A percentile compares a stretch with the other conserved stretches of the same genome.
These are phyloP conservation scores for Triplophysa tibetana DNA, from an alignment of 2,113 vertebrate genomes.

Conservation along the genomic window DNA sequence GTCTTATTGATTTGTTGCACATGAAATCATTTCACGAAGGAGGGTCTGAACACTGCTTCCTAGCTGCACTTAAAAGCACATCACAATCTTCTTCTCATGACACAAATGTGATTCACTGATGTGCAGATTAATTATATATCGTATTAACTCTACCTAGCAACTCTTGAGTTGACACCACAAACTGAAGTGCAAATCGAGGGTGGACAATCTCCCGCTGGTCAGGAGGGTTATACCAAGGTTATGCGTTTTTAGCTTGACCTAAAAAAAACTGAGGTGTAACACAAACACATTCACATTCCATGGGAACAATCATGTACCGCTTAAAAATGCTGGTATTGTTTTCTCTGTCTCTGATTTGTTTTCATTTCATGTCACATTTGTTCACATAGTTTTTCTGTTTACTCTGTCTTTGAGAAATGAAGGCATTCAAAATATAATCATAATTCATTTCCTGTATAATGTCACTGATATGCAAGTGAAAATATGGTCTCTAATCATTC, in stretches of 20 bases:
- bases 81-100: neutral
- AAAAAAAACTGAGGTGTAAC: neutral
- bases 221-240: too few species aligned
- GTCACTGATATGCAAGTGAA: neutral
- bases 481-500: neutral
- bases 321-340: neutral
- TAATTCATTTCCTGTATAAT: neutral
- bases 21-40: conserved; percentile 1
- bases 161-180: conserved; percentile 21
- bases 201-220: neutral
- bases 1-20: conserved; percentile 29
- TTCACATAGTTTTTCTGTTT: neutral
- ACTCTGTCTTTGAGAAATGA: neutral
- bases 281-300: neutral
- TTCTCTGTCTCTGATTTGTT: neutral
- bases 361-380: neutral
- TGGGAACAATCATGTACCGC: neutral
- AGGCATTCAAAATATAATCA: neutral
- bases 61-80: neutral
- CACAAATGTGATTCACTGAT: conserved; percentile 12
- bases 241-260: neutral
- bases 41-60: conserved; percentile 1
- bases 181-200: conserved; percentile 9
- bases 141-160: neutral
- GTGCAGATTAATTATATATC: neutral